Evolutionary conservation across 53 echinoderm and acorn worm genomes (phyloP).

Genomic region (Astropecten irregularis): DNA sequence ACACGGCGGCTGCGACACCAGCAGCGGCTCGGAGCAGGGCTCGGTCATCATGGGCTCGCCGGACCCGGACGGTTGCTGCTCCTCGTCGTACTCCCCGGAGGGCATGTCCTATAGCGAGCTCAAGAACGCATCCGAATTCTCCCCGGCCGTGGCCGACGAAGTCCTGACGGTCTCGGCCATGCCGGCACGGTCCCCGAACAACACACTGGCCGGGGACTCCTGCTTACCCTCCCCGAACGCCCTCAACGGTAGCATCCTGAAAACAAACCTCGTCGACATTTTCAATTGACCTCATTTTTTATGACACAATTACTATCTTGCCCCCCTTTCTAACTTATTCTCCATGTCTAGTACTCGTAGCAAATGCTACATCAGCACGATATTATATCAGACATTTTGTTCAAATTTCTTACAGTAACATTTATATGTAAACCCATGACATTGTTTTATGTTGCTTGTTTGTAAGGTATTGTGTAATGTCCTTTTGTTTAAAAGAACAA

Average conservation of each 20-base stretch:
- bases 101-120: conserved; percentile 81
- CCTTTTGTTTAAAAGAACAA: no score
- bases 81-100: conserved; percentile 11
- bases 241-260: conserved; percentile 48
- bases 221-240: conserved; percentile 44
- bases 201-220: conserved; percentile 33
- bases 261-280: conserved; percentile 44
- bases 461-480: no score
- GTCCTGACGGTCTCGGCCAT: conserved; percentile 85
- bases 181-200: conserved; percentile 52
- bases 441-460: no score
- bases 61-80: conserved; percentile 28
- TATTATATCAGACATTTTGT: no score
- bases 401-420: no score
- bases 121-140: conserved; percentile 72
- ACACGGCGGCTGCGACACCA: conserved; percentile 60
- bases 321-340: conserved; percentile 18
- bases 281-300: conserved; percentile 3
- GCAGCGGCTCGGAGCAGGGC: conserved; percentile 48
- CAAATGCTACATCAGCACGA: no score
- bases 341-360: no score
- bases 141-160: conserved; percentile 93
- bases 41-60: conserved; percentile 47
- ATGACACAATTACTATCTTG: background rate
- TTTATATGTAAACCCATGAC: no score